These are phyloP conservation scores for Euura saliciscinereae DNA, from an alignment of 1,140 invertebrate species.

Conservation along the genomic window DNA sequence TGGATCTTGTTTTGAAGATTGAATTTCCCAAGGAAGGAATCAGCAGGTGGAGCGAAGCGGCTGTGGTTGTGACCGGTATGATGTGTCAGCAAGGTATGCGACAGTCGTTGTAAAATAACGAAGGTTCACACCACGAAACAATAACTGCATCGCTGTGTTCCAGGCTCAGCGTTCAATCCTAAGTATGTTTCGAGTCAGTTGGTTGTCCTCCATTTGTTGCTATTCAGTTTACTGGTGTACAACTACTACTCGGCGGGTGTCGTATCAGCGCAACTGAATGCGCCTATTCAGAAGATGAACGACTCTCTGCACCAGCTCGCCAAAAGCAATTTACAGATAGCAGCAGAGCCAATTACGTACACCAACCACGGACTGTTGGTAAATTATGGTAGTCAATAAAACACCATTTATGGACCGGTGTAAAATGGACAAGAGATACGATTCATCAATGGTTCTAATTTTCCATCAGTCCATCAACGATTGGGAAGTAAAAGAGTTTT, in stretches of 20 bases:
- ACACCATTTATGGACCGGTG: neutral
- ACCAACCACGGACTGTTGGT: constrained; percentile 47
- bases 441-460: neutral
- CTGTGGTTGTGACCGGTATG: constrained; percentile 34
- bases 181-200: constrained; percentile 34
- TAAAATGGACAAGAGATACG: neutral
- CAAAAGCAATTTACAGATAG: constrained; percentile 39
- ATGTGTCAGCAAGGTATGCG: constrained; percentile 39
- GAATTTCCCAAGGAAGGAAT: constrained; percentile 25
- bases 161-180: constrained; percentile 35
- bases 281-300: constrained; percentile 48
- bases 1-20: constrained; percentile 30
- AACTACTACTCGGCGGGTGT: constrained; percentile 51
- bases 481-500: constrained; percentile 38
- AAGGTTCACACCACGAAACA: no score
- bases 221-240: constrained; percentile 45
- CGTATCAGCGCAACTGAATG: constrained; percentile 47
- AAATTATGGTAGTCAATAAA: neutral
- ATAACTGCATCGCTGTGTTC: neutral
- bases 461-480: constrained; percentile 14
- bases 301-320: constrained; percentile 45
- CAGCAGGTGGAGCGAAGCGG: constrained; percentile 25
- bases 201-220: constrained; percentile 34
- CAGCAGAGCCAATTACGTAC: constrained; percentile 43
- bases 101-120: neutral